phyloP scores from a whole-genome alignment of 1,140 invertebrate species.

The Micrasema minimum region DNA sequence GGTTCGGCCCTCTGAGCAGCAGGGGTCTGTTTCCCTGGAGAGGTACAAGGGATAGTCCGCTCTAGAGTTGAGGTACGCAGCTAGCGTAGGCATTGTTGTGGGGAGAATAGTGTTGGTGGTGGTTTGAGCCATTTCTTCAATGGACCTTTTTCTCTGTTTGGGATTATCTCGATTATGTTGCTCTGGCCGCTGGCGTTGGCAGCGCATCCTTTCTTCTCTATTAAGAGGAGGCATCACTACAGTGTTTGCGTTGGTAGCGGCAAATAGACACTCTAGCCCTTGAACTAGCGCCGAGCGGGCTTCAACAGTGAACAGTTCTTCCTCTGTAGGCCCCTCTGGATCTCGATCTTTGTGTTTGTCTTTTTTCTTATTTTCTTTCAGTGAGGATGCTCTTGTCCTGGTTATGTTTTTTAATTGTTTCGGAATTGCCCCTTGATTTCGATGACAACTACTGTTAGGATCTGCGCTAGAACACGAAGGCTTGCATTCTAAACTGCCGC shows the following conservation, averaged over 20 bases:
- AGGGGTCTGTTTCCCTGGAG: conserved; percentile 55
- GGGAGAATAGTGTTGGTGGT: conserved; percentile 72
- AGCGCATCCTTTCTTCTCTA: conserved; percentile 59
- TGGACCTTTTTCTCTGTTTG: conserved; percentile 64
- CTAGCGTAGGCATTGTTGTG: conserved; percentile 71
- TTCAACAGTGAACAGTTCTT: conserved; percentile 61
- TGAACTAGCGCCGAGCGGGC: conserved; percentile 66
- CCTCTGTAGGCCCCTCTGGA: conserved; percentile 52
- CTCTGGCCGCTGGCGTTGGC: conserved; percentile 60
- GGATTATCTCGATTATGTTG: conserved; percentile 61
- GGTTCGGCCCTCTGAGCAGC: conserved; percentile 39
- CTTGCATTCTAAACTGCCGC: conserved; percentile 66
- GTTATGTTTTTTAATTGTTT: conserved; percentile 71
- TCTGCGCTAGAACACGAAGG: conserved; percentile 59
- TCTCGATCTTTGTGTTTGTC: conserved; percentile 62
- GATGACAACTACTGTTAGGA: conserved; percentile 63
- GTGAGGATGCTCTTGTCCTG: conserved; percentile 63
- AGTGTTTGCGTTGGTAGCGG: conserved; percentile 64
- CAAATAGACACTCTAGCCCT: conserved; percentile 65
- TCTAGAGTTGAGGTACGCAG: conserved; percentile 71
- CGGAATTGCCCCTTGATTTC: conserved; percentile 79
- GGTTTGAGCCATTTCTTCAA: conserved; percentile 71
- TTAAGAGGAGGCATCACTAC: conserved; percentile 64
- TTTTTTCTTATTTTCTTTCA: conserved; percentile 66
- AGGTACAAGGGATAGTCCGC: conserved; percentile 65